These are phyloP conservation scores for Muntiacus muntjak DNA, from an alignment of 2,113 vertebrate genomes.

Conservation along the genomic window DNA sequence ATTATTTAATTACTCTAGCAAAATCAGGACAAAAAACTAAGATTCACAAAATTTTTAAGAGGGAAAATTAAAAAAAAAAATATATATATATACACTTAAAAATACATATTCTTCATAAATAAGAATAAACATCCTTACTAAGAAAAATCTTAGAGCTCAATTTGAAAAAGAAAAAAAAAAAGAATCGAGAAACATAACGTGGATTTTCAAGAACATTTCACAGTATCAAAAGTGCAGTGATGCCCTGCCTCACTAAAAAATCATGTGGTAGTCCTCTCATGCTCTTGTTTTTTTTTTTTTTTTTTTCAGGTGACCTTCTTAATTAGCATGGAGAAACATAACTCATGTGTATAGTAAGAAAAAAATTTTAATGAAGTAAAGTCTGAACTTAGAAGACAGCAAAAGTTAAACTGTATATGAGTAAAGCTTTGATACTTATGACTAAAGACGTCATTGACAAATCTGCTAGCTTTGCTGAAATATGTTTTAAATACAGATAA, in stretches of 20 bases:
- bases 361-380: not conserved
- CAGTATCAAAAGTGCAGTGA: not conserved
- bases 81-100: not conserved
- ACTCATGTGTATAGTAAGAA: not conserved
- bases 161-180: not conserved
- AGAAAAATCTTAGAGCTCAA: slow-evolving; percentile 3
- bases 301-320: not conserved
- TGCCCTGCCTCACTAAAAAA: not conserved
- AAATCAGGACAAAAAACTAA: slow-evolving; percentile 28
- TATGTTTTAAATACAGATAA: not conserved
- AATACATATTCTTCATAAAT: not conserved
- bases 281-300: not conserved
- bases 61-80: not conserved
- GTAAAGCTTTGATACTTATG: not conserved
- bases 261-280: not conserved
- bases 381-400: not conserved
- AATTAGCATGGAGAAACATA: not conserved
- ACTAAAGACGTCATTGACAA: not conserved
- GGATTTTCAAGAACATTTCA: not conserved
- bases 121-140: not conserved
- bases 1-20: not conserved
- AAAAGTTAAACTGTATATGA: not conserved
- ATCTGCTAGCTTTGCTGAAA: slow-evolving; percentile 25
- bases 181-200: not conserved
- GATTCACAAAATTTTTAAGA: not conserved